Percentiles rank a stretch among this genome's conserved stretches.
phyloP scores from a whole-genome alignment of 2,888 invertebrate species.

The Cryptophagus acutangulus region DNA sequence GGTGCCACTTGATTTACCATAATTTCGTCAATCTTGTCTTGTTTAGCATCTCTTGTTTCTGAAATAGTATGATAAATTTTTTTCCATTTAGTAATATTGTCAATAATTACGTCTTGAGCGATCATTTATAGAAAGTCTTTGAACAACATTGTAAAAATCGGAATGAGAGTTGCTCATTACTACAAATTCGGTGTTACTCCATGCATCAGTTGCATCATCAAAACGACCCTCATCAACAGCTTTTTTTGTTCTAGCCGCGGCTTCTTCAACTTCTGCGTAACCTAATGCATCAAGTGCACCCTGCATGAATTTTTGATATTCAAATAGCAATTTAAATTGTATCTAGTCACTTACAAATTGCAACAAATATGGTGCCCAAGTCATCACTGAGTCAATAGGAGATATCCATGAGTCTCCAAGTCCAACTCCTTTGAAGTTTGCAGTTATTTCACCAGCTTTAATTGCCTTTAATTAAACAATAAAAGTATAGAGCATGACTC shows the following conservation, averaged over 20 bases:
- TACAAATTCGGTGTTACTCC: conserved; percentile 19
- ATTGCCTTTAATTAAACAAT: too few species aligned
- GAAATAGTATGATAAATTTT: too few species aligned
- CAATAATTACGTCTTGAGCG: too few species aligned
- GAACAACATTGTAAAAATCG: conserved; percentile 32
- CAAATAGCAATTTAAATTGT: conserved; percentile 5
- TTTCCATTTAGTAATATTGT: too few species aligned
- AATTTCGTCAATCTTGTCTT: conserved; percentile 46
- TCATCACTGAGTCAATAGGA: conserved; percentile 75
- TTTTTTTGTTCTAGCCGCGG: conserved; percentile 13
- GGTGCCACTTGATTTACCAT: conserved; percentile 70
- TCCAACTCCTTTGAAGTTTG: conserved; percentile 72
- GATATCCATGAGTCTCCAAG: conserved; percentile 90
- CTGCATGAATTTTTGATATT: too few species aligned
- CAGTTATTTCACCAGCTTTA: conserved; percentile 34
- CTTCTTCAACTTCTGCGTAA: not conserved
- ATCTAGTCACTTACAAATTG: conserved; percentile 54
- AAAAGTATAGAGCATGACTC: too few species aligned
- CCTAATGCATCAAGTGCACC: conserved; percentile 66
- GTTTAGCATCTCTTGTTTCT: conserved; percentile 9
- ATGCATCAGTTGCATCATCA: conserved; percentile 54
- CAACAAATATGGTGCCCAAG: conserved; percentile 77
- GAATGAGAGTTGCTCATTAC: conserved; percentile 16
- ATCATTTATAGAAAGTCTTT: too few species aligned
- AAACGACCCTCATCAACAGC: conserved; percentile 52